These are phyloP conservation scores for Steinernema hermaphroditum DNA, from an alignment of 2,888 invertebrate species.

Conservation along the genomic window DNA sequence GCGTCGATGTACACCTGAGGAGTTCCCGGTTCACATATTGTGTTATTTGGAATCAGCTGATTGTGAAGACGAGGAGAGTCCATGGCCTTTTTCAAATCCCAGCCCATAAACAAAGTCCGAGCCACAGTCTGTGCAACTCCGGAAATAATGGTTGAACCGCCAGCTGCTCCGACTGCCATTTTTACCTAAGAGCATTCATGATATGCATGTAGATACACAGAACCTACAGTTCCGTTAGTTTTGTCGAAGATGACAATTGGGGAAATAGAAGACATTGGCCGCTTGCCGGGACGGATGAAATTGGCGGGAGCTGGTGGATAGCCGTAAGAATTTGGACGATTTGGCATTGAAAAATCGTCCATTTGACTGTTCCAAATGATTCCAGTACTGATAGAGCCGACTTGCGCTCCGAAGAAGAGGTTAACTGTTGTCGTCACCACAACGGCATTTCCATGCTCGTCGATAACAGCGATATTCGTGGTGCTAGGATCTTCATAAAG, in stretches of 20 bases:
- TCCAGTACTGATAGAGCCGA: conserved; percentile 78
- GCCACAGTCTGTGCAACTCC: conserved; percentile 33
- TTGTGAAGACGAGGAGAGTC: conserved; percentile 81
- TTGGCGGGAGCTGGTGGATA: conserved; percentile 78
- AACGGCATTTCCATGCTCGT: conserved; percentile 81
- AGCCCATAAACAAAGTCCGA: conserved; percentile 32
- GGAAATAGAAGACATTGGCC: conserved; percentile 86
- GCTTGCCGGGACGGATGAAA: conserved; percentile 78
- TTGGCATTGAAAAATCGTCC: conserved; percentile 83
- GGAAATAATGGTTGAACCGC: conserved; percentile 39
- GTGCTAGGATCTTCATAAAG: conserved; percentile 77
- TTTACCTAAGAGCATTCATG: conserved; percentile 13
- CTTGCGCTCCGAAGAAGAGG: conserved; percentile 76
- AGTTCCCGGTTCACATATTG: conserved; percentile 33
- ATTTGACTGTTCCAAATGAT: conserved; percentile 84
- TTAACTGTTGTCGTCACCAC: conserved; percentile 88
- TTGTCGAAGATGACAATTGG: conserved; percentile 77
- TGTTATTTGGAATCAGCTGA: conserved; percentile 69
- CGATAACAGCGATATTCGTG: conserved; percentile 81
- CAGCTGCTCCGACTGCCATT: conserved; percentile 36
- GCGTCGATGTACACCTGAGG: conserved; percentile 33
- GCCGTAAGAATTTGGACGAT: conserved; percentile 60
- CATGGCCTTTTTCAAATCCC: conserved; percentile 76
- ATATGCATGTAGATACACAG: background rate
- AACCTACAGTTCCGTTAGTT: conserved; percentile 29